These are phyloP conservation scores for Ostrea edulis DNA, from an alignment of 1,140 invertebrate genomes.

Conservation along the genomic window DNA sequence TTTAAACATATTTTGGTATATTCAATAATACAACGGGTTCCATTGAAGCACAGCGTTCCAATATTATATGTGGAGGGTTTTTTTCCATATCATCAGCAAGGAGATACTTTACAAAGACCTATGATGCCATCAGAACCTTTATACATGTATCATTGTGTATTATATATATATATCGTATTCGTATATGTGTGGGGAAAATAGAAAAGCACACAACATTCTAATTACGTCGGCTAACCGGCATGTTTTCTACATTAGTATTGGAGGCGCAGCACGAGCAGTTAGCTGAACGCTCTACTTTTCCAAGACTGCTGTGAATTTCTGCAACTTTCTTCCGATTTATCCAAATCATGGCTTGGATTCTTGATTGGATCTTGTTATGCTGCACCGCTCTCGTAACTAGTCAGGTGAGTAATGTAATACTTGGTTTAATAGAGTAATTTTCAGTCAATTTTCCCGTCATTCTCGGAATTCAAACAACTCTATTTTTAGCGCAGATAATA, in stretches of 20 bases:
- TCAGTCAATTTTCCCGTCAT: slow-evolving; percentile 2
- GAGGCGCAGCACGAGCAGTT: background rate
- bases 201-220: background rate
- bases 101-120: too few relatives aligned
- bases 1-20: too few relatives aligned
- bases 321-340: background rate
- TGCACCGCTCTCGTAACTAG: background rate
- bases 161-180: background rate
- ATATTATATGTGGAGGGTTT: too few relatives aligned
- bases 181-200: background rate
- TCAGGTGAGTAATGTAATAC: background rate
- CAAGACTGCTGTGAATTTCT: background rate
- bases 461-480: background rate
- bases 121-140: too few relatives aligned
- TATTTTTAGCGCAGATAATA: background rate
- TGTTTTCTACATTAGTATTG: slow-evolving; percentile 20
- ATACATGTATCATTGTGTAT: background rate
- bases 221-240: background rate
- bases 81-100: too few relatives aligned
- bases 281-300: background rate
- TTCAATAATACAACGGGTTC: too few relatives aligned
- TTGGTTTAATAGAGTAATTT: background rate
- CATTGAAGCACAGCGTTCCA: too few relatives aligned
- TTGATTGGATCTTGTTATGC: background rate
- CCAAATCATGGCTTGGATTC: background rate